Conservation (phyloP, 2,797 vertebrate species). For the Hyperoplus immaculatus region DNA sequence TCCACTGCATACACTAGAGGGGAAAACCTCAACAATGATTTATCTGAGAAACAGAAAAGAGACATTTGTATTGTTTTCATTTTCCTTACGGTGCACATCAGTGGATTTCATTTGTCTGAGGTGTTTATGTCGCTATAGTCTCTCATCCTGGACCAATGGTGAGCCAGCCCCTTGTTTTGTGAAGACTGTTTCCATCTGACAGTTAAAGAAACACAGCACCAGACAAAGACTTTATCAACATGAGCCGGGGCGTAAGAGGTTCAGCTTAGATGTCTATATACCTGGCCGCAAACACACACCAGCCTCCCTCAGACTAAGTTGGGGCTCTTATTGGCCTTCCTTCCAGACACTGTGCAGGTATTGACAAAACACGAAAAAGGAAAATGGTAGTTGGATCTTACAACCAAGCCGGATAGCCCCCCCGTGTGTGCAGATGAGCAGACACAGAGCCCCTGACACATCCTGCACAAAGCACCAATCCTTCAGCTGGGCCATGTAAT, state of each 20-base stretch:
- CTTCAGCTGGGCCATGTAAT: slow-evolving; percentile 68
- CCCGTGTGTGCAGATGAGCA: slow-evolving; percentile 60
- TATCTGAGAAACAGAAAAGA: slow-evolving; percentile 48
- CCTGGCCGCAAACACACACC: slow-evolving; percentile 52
- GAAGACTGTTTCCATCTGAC: slow-evolving; percentile 49
- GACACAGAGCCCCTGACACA: slow-evolving; percentile 57
- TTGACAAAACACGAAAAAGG: slow-evolving; percentile 67
- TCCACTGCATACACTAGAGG: slow-evolving; percentile 15
- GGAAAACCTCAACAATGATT: slow-evolving; percentile 51
- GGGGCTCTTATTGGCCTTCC: slow-evolving; percentile 38
- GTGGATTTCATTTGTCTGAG: slow-evolving; percentile 49
- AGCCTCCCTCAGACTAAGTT: slow-evolving; percentile 29
- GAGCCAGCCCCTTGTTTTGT: slow-evolving; percentile 23
- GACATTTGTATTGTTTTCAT: slow-evolving; percentile 39
- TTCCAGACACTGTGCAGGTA: slow-evolving; percentile 43
- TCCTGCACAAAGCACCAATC: slow-evolving; percentile 45
- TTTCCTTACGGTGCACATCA: slow-evolving; percentile 44
- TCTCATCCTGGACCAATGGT: slow-evolving; percentile 27
- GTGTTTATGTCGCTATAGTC: slow-evolving; percentile 21
- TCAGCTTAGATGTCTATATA: slow-evolving; percentile 52
- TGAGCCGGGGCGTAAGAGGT: slow-evolving; percentile 34
- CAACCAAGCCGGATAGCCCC: slow-evolving; percentile 53
- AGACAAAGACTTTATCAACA: slow-evolving; percentile 63
- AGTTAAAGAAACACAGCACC: slow-evolving; percentile 37
- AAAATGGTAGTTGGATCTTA: slow-evolving; percentile 71